Conservation (phyloP, 2,113 vertebrate species). For the Orycteropus afer region DNA sequence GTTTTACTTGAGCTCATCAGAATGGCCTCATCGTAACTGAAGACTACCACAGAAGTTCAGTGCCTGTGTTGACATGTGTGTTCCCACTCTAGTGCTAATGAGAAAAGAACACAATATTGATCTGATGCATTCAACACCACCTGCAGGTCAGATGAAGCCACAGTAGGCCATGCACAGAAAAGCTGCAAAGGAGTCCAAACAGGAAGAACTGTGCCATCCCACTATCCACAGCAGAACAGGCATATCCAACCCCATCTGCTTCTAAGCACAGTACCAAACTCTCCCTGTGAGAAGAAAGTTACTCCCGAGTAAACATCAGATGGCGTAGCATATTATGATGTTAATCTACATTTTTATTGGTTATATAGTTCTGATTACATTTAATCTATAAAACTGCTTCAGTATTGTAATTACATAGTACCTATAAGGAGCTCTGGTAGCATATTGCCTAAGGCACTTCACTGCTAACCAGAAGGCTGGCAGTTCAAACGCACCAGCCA, state of each 20-base stretch:
- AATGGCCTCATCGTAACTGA: not conserved
- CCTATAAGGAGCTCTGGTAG: too few relatives aligned
- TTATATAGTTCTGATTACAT: not conserved
- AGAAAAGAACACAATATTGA: not conserved
- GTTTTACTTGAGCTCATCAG: slow-evolving; percentile 22
- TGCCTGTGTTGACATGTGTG: not conserved
- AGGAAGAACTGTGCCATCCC: slow-evolving; percentile 4
- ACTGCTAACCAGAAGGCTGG: too few relatives aligned
- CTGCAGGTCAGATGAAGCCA: not conserved
- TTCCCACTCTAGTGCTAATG: not conserved
- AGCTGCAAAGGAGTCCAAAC: not conserved
- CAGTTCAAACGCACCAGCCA: too few relatives aligned
- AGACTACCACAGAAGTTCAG: not conserved
- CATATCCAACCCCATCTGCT: not conserved
- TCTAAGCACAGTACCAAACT: slow-evolving; percentile 7
- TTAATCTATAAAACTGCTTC: not conserved
- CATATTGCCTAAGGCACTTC: too few relatives aligned
- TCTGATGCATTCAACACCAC: not conserved
- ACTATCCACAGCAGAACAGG: not conserved
- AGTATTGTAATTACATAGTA: slow-evolving; percentile 1
- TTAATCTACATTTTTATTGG: not conserved
- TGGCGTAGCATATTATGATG: not conserved
- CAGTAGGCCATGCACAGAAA: not conserved
- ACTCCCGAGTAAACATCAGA: not conserved
- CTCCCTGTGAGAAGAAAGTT: not conserved